Evolutionary conservation across 2,797 vertebrate genomes (phyloP), one percentile per base, ranked within the genome.

Genomic region (Emydoidea blandingii): DNA sequence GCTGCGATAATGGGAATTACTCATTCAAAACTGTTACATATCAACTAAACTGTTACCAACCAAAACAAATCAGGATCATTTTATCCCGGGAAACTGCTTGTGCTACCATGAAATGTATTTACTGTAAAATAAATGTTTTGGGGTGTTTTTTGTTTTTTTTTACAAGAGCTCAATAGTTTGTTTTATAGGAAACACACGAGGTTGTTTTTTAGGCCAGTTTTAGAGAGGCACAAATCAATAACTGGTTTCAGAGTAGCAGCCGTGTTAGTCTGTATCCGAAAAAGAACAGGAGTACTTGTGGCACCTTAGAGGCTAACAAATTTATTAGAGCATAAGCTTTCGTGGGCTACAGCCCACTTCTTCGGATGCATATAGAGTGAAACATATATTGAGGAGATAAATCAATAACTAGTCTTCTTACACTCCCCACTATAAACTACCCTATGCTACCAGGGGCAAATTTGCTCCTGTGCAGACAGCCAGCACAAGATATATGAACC

Each of bases 171-270:
- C 59, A 78, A 44, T 52, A 90, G 88, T 23, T 89, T 34, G 31
- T 92, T 96, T 94, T 92, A 94, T 85, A 88, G 79, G 72, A 95
- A 96, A 93, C 0, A 2, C 78, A 83, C 57, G 52, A 95, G 82
- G 50, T 94, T 89, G 93, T 86, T 87, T 68, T 90, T 62, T 25
- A 23, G 86, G 88, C 76, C 59, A 3, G 19, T 94, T 93, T 86
- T 54, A 93, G 86, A 87, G 86, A 97, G 56, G 83, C 72, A 47
- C 81, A 90, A 92, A 91, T 95, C 96, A 95, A 96, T 93, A 93
- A 87, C 92, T 41, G 37, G 37, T 37, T 37, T 37, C 37, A 37
- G 37, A 37, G 37, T 37, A 37, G 37, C 37, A 37, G 37, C 37
- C 37, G 37, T 37, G 37, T 37, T 37, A 37, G 37, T 37, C 37